Conservation (phyloP, 2,888 invertebrate species). For the Yponomeuta evonymella region DNA sequence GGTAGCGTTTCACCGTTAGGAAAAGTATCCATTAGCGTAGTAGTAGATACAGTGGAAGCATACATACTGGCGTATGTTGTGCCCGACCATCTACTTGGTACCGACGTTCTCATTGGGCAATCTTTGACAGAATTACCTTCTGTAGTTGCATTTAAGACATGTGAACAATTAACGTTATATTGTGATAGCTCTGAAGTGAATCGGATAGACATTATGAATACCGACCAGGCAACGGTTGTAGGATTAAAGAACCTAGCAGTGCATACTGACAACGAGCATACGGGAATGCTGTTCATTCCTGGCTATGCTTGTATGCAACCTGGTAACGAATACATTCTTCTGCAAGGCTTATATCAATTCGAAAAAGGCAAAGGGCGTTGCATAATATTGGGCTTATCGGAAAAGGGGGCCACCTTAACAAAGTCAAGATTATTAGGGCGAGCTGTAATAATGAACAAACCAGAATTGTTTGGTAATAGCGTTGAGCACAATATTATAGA, state of each 20-base stretch:
- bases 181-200: too few species aligned
- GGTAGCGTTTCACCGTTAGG: slow-evolving; percentile 5
- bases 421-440: not conserved
- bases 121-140: slow-evolving; percentile 16
- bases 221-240: too few species aligned
- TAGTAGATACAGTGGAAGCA: slow-evolving; percentile 17
- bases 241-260: too few species aligned
- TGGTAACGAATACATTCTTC: not conserved
- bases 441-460: not conserved
- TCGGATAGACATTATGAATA: too few species aligned
- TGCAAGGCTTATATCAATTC: slow-evolving; percentile 7
- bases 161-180: not conserved
- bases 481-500: not conserved
- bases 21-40: slow-evolving; percentile 5
- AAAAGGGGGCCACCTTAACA: not conserved
- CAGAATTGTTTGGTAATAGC: not conserved
- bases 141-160: slow-evolving; percentile 17
- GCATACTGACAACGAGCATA: too few species aligned
- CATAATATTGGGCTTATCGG: not conserved
- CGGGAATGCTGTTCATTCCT: not conserved
- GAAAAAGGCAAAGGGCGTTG: too few species aligned
- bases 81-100: slow-evolving; percentile 9
- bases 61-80: slow-evolving; percentile 16
- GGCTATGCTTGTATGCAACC: not conserved
- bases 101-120: slow-evolving; percentile 18